phyloP scores from a whole-genome alignment of 2,113 vertebrate genomes.

The Stigmatopora argus region DNA sequence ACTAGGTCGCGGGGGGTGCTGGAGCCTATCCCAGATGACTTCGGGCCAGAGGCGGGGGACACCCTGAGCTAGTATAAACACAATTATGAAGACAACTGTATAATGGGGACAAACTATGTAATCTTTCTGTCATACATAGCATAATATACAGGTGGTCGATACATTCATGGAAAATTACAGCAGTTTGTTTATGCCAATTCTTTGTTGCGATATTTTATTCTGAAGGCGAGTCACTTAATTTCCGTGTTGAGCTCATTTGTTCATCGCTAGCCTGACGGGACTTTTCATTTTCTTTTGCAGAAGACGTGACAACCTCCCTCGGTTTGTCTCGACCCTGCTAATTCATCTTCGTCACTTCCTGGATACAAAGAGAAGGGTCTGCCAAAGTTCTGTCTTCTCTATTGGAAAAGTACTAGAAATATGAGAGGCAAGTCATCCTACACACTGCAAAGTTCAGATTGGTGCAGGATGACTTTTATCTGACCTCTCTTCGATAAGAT shows the following conservation, averaged over 20 bases:
- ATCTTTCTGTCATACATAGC: no score
- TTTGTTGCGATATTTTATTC: constrained; percentile 21
- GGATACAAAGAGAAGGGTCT: constrained; percentile 42
- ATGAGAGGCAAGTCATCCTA: background rate
- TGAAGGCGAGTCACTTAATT: background rate
- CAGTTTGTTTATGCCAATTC: no score
- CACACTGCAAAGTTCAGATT: constrained; percentile 3
- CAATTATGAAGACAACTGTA: background rate
- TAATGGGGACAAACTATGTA: no score
- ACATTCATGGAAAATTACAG: no score
- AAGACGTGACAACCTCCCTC: constrained; percentile 57
- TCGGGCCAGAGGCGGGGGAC: no score
- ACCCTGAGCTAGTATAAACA: background rate
- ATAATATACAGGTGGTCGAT: no score
- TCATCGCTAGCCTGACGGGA: background rate
- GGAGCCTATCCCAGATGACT: no score
- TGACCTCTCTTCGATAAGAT: constrained; percentile 11
- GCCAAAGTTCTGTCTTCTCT: constrained; percentile 35
- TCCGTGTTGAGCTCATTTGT: constrained; percentile 5
- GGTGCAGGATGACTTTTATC: background rate
- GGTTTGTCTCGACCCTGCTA: constrained; percentile 57
- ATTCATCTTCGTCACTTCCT: constrained; percentile 65
- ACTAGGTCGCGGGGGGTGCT: no score
- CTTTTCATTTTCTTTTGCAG: constrained; percentile 41
- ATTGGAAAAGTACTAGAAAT: constrained; percentile 28